Conservation (phyloP, 2,797 vertebrate genomes). For the Alcedo atthis region DNA sequence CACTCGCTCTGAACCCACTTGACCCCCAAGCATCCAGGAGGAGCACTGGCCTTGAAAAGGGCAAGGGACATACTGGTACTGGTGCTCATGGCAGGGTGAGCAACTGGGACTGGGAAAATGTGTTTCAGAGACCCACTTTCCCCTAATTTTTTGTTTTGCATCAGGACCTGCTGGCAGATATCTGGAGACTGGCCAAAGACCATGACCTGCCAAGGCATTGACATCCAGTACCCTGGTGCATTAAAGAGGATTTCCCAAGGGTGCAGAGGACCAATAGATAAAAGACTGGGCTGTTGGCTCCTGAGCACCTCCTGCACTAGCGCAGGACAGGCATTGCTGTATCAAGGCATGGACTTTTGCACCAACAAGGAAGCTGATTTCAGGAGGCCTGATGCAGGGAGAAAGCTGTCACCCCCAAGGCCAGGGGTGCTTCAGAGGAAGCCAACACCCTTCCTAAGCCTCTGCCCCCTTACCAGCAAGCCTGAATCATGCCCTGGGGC, state of each 20-base stretch:
- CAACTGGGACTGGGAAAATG: neutral
- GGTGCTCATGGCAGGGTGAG: rapidly evolving
- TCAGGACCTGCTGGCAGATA: neutral
- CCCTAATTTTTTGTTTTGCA: neutral
- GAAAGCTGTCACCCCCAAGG: neutral
- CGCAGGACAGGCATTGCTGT: neutral
- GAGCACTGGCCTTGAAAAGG: rapidly evolving
- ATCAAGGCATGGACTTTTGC: neutral
- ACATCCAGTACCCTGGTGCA: rapidly evolving
- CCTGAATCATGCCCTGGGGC: neutral
- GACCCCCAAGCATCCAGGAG: rapidly evolving
- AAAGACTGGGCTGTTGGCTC: neutral
- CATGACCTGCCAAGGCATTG: neutral
- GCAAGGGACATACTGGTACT: neutral
- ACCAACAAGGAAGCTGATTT: neutral
- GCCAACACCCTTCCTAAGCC: neutral
- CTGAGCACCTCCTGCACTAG: neutral
- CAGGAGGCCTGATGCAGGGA: neutral
- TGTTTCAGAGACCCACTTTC: neutral
- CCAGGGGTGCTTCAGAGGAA: neutral
- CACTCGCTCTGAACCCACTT: neutral
- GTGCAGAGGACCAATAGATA: neutral
- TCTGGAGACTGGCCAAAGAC: neutral
- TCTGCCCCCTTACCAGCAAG: neutral
- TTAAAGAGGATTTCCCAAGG: neutral